phyloP scores from a whole-genome alignment of 2,888 invertebrate genomes.

The Rhimphoctona megacephalus region DNA sequence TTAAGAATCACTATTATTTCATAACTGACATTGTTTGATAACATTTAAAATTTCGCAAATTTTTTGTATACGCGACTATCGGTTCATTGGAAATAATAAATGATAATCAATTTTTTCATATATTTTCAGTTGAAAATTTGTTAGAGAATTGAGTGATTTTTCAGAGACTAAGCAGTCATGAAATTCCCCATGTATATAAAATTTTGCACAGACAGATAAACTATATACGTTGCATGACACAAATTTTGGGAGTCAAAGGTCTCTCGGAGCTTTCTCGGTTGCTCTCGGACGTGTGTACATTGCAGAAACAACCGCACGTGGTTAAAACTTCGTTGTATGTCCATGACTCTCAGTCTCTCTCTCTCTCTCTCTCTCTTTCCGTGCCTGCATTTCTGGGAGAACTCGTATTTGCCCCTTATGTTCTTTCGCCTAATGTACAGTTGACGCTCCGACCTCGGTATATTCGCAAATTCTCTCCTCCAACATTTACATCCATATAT shows the following conservation, averaged over 20 bases:
- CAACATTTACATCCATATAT: slow-evolving; percentile 33
- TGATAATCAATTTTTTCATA: background rate
- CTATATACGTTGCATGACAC: slow-evolving; percentile 36
- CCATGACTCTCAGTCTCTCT: slow-evolving; percentile 5
- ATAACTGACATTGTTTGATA: too few species aligned
- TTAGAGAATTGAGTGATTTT: background rate
- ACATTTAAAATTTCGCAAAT: too few species aligned
- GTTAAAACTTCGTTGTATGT: slow-evolving; percentile 38
- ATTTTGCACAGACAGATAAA: background rate
- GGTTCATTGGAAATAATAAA: background rate
- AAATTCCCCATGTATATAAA: background rate
- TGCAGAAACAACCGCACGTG: slow-evolving; percentile 52
- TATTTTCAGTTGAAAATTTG: background rate
- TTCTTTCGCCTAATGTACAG: slow-evolving; percentile 39
- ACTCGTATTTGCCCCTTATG: slow-evolving; percentile 25
- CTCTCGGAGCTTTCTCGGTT: slow-evolving; percentile 53
- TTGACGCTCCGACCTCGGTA: slow-evolving; percentile 40
- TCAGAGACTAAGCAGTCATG: background rate
- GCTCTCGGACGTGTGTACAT: slow-evolving; percentile 47
- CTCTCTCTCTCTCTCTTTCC: background rate
- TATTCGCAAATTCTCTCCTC: slow-evolving; percentile 26
- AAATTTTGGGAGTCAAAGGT: slow-evolving; percentile 62
- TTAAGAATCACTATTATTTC: too few species aligned
- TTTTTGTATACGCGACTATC: background rate
- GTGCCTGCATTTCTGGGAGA: background rate